Evolutionary conservation across 2,888 invertebrate species (phyloP).

Genomic region (Didymodactylos carnosus): DNA sequence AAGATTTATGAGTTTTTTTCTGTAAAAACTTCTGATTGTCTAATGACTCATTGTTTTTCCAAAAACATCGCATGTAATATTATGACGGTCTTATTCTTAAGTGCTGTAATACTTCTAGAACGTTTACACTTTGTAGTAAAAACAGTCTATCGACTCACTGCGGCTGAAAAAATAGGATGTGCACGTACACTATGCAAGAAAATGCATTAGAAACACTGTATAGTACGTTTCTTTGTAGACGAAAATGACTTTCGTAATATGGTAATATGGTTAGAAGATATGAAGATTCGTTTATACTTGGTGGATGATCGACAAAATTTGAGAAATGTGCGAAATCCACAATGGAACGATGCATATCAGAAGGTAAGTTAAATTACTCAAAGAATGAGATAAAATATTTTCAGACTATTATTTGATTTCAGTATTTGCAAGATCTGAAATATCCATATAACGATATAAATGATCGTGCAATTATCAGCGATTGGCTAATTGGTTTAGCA

Average conservation of each 20-base stretch:
- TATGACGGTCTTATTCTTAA: no score
- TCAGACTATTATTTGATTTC: background rate
- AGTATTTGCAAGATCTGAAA: constrained; percentile 54
- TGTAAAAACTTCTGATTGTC: no score
- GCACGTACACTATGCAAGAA: no score
- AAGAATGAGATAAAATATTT: background rate
- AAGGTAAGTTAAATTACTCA: constrained; percentile 21
- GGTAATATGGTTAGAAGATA: constrained; percentile 74
- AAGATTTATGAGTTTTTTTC: no score
- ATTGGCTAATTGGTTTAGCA: constrained; percentile 67
- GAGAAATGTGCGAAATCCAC: constrained; percentile 45
- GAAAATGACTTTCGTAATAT: constrained; percentile 56
- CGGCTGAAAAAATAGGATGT: no score
- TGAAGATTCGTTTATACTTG: constrained; percentile 67
- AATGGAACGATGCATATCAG: constrained; percentile 52
- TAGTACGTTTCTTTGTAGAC: constrained; percentile 49
- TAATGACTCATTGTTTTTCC: no score
- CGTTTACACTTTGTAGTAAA: no score
- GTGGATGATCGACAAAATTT: constrained; percentile 57
- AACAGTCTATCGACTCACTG: no score
- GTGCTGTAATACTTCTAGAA: no score
- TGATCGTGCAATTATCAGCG: constrained; percentile 47
- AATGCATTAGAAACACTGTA: no score
- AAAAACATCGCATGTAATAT: no score
- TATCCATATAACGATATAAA: constrained; percentile 46